Percentiles rank a stretch among this genome's conserved stretches.
phyloP scores from a whole-genome alignment of 2,113 vertebrate genomes.

The Elachura formosa region DNA sequence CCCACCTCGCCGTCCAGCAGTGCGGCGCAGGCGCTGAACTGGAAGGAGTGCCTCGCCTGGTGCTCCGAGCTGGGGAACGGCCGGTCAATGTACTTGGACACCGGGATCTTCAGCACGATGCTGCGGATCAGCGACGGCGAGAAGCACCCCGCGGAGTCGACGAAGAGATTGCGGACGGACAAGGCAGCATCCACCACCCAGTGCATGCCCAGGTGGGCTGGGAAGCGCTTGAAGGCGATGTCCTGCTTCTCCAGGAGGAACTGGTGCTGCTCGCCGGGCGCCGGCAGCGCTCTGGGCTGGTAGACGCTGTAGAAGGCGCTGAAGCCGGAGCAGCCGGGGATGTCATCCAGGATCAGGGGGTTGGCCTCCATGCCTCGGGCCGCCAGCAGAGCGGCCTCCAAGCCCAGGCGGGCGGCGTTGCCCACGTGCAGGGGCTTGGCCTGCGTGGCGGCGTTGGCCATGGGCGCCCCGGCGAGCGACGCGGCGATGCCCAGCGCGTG shows the following conservation, averaged over 20 bases:
- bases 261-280: slow-evolving; percentile 29
- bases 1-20: slow-evolving; percentile 82
- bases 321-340: slow-evolving; percentile 81
- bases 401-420: slow-evolving; percentile 80
- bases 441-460: slow-evolving; percentile 89
- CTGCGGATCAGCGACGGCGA: slow-evolving; percentile 68
- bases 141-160: slow-evolving; percentile 61
- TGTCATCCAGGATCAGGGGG: slow-evolving; percentile 74
- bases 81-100: slow-evolving; percentile 87
- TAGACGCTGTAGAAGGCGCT: slow-evolving; percentile 83
- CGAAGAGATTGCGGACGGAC: slow-evolving; percentile 74
- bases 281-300: slow-evolving; percentile 62
- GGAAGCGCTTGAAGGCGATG: slow-evolving; percentile 86
- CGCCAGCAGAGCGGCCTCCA: slow-evolving; percentile 84
- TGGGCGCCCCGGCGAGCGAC: slow-evolving; percentile 83
- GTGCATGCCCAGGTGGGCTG: slow-evolving; percentile 89
- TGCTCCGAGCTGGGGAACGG: slow-evolving; percentile 85
- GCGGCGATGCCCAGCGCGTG: slow-evolving; percentile 84
- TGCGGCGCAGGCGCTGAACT: slow-evolving; percentile 83
- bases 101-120: slow-evolving; percentile 80
- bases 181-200: slow-evolving; percentile 84
- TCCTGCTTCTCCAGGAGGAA: slow-evolving; percentile 87
- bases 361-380: slow-evolving; percentile 82
- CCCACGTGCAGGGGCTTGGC: slow-evolving; percentile 85
- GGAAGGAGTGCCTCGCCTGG: slow-evolving; percentile 87